These are phyloP conservation scores for Lytechinus variegatus DNA, from an alignment of 35 echinoderm and acorn worm species.

Conservation along the genomic window DNA sequence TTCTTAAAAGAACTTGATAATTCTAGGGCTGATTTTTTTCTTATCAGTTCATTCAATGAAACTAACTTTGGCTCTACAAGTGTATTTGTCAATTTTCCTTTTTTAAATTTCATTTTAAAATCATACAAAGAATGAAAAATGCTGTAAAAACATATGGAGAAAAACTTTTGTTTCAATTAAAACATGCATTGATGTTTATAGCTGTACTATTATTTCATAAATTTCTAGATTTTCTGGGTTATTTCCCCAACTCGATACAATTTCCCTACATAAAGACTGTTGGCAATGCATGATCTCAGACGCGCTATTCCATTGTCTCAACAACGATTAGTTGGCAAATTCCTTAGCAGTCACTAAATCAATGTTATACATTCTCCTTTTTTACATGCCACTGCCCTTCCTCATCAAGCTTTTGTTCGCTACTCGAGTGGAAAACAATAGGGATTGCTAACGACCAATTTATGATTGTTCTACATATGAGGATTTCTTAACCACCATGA, in stretches of 20 bases:
- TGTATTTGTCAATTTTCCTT: neutral
- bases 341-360: conserved; percentile 21
- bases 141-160: too few species aligned
- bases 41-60: neutral
- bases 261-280: neutral
- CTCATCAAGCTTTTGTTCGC: neutral
- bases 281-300: neutral
- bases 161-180: too few species aligned
- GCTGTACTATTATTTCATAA: neutral
- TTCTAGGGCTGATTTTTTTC: neutral
- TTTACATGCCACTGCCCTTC: neutral
- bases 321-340: neutral
- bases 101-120: neutral
- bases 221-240: neutral
- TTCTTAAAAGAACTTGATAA: neutral
- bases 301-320: neutral
- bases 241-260: neutral
- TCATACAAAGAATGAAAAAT: neutral
- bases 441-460: conserved; percentile 6
- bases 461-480: neutral
- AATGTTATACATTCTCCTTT: neutral
- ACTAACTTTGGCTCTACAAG: neutral
- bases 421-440: conserved; percentile 40
- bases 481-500: neutral
- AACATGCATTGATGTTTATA: too few species aligned